Percentiles rank a stretch among this genome's conserved stretches.
phyloP scores from a whole-genome alignment of 2,888 invertebrate genomes.

The Nomada lathburiana region DNA sequence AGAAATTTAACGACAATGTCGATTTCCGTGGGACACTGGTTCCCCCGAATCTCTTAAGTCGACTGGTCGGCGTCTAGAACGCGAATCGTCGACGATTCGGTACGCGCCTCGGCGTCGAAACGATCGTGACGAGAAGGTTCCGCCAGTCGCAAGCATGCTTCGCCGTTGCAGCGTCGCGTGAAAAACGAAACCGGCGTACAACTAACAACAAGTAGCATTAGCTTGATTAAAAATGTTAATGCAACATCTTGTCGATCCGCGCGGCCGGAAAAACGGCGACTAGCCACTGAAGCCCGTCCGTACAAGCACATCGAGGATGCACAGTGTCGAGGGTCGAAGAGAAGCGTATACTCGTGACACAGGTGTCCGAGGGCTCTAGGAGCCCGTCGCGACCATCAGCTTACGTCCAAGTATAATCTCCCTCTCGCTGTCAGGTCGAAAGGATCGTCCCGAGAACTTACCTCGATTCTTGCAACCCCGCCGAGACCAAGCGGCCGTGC shows the following conservation, averaged over 20 bases:
- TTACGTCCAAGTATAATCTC: conserved; percentile 32
- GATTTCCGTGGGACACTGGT: conserved; percentile 2
- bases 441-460: conserved; percentile 79
- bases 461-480: conserved; percentile 80
- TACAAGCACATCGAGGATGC: conserved; percentile 65
- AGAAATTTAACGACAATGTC: conserved; percentile 1
- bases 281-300: conserved; percentile 37
- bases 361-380: conserved; percentile 24
- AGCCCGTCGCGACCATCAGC: conserved; percentile 28
- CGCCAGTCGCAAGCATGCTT: conserved; percentile 40
- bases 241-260: no score
- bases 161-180: conserved; percentile 2
- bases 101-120: not conserved
- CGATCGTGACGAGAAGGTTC: conserved; percentile 18
- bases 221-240: no score
- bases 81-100: no score
- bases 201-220: no score
- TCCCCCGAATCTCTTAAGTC: no score
- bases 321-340: conserved; percentile 61
- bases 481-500: conserved; percentile 77
- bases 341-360: conserved; percentile 51
- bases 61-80: no score
- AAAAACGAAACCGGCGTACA: not conserved
- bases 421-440: conserved; percentile 30
- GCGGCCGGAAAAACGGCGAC: not conserved